Base-by-base conservation (phyloP, 1,140 invertebrate genomes). In the Pseudomyrmex gracilis region DNA sequence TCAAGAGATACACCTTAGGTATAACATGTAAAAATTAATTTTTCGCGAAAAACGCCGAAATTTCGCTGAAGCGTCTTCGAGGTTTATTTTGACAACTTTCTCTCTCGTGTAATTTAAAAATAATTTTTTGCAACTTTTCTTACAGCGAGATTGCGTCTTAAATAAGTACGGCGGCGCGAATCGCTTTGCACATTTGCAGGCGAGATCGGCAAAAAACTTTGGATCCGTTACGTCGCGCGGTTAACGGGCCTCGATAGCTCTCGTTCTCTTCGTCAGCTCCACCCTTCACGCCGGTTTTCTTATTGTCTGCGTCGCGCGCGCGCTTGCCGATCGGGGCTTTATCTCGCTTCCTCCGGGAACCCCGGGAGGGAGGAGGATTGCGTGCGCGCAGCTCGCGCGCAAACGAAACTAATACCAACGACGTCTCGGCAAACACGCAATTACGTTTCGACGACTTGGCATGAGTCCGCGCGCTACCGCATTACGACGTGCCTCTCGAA, bases 321-420 rank as follows among this genome's bases (percentile, higher is more conserved):
- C 73, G 51, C 53, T 22, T 34, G 53, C 34, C 57, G 61, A 66
- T 68, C 53, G 84, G 24, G 34, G 45, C 22, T 47, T 17, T 43
- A 58, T 73, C 68, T 82, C 64, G 64, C 53, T 86, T 47, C 17
- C 47, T 78, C 43, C 43, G 53, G n/a, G 51, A n/a, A 47, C 43
- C 45, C 68, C 74, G 77, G n/a, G n/a, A n/a, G n/a, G n/a, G n/a
- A 73, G 76, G 64, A 71, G 63, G 84, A 87, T 89, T 84, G 90
- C 90, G 90, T 68, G 74, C n/a, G 55, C n/a, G 61, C 47, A 13
- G 73, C 83, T 87, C 84, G 17, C 82, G 88, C 58, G 22, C 83
- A 77, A 70, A 12, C 88, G 89, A 92, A 92, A 92, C 91, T 93
- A 93, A 93, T 93, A 93, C 92, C 88, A 93, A 73, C 85, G 87